Evolutionary conservation across 2,888 invertebrate species (phyloP), one percentile per base, ranked within the genome.

Genomic region (Deilephila porcellus): DNA sequence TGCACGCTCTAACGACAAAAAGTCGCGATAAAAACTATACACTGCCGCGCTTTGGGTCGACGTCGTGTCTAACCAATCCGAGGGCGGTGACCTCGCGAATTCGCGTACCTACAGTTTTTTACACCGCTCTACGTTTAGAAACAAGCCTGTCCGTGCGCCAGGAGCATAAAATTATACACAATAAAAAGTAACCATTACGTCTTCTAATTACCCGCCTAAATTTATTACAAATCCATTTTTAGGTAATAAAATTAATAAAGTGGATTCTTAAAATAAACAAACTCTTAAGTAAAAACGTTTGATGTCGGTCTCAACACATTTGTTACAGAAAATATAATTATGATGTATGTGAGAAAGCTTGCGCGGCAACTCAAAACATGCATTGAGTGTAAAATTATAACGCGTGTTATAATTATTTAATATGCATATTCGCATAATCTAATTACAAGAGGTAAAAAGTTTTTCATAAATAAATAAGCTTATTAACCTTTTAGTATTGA

Each of bases 71-170:
- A 90, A 89, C 90, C 86, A 90, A 91, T 89, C 86, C 83, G 82
- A 85, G 93, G 88, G 76, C 93, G 84, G 78, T 87, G 92, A 93
- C 91, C 93, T 89, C 90, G 88, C 89, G 87, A 90, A 90, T 87
- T 83, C 87, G 85, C 81, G 87, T 86, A 87, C 85, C 86, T 88
- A 89, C 80, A 73, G 78, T 79, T 88, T 85, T 84, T 85, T 84
- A 78, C 81, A 79, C 80, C 80, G 77, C 80, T 79, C 64, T 45
- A 20, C 64, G 64, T 83, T 84, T 79, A 81, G 77, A 76, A 75
- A 81, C 79, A 79, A 75, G 79, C 74, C 74, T 78, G 82, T 78
- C 81, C 79, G 79, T 83, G 81, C 77, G 77, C 78, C 78, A 79
- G 52, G 59, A 67, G 64, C 53, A 63, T 32, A 32, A 67, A 64